These are phyloP conservation scores for Sinocyclocheilus grahami DNA, from an alignment of 2,113 vertebrate species.

Conservation along the genomic window DNA sequence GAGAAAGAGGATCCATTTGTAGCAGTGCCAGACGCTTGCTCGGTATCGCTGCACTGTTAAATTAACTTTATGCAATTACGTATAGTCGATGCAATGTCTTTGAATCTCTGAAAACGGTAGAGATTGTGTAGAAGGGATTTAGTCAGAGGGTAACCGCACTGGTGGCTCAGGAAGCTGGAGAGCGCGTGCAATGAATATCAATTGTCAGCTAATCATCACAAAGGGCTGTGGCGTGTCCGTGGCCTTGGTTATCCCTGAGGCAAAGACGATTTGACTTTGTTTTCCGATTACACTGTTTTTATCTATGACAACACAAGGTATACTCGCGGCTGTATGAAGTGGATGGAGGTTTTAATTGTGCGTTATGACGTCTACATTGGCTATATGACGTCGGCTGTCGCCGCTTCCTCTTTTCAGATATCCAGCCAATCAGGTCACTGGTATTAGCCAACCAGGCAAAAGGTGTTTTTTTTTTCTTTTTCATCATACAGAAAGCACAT, in stretches of 20 bases:
- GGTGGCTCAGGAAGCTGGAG: constrained; percentile 68
- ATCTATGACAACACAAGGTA: not conserved
- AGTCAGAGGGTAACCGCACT: constrained; percentile 59
- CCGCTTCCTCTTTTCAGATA: constrained; percentile 37
- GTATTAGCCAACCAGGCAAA: constrained; percentile 3
- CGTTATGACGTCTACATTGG: constrained; percentile 22
- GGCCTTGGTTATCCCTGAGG: constrained; percentile 24
- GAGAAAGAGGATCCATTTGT: constrained; percentile 14
- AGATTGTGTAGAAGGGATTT: constrained; percentile 48
- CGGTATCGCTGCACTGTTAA: constrained; percentile 20
- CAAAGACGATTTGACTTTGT: too few species aligned
- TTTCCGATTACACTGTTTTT: not conserved
- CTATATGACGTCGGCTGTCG: constrained; percentile 36
- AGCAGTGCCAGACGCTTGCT: constrained; percentile 4
- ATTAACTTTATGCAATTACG: constrained; percentile 24
- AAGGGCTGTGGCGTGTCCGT: constrained; percentile 59
- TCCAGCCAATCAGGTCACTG: constrained; percentile 8
- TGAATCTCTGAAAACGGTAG: constrained; percentile 25
- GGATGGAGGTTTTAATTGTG: constrained; percentile 19
- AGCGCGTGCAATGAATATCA: constrained; percentile 80
- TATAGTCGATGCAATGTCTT: not conserved
- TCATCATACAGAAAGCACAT: not conserved
- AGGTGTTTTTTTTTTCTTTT: not conserved
- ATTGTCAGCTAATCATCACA: constrained; percentile 76
- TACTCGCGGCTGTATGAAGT: constrained; percentile 1